Evolutionary conservation across 2,888 invertebrate species (phyloP), one percentile per base, ranked within the genome.

Genomic region (Drosophila seclusa): DNA sequence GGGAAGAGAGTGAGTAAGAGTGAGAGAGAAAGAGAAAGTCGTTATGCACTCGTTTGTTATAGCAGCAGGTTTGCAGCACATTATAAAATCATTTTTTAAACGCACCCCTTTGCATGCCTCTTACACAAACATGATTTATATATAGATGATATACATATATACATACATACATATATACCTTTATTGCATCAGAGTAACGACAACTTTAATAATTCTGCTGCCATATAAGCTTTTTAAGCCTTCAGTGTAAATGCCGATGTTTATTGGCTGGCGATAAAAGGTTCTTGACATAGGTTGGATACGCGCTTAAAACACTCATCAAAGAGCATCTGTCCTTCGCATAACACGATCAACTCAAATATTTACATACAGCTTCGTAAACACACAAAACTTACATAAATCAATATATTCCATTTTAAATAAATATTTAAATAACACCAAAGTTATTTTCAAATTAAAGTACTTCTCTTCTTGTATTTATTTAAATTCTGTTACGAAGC

Each of bases 21-120:
- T 31, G 24, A 24, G 48, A 36, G 32, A 48, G 49, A 27, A n/a
- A 18, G 48, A 21, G 24, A 42, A 36, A 49, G 63, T 63, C 73
- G 69, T 52, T 69, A 58, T 32, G 69, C 42, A 57, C 36, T 67
- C 57, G 52, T 74, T 60, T 73, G 63, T 60, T 52, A 64, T 55
- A 49, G 61, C 77, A 74, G 67, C 72, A 72, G 77, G 42, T 11
- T 21, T 70, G 77, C 70, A 61, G 66, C 70, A 61, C 55, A 78
- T 78, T 78, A 78, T 66, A 76, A 78, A 78, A 48, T 34, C 66
- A 78, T 78, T 78, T 78, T 78, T 75, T 66, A 74, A 61, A 75
- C 38, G 48, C 70, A 61, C 13, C 24, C 62, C 24, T 5, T 49
- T n/a, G 10, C 40, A 29, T 34, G 27, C 13, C 13, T 21, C 21